Conservation (phyloP, 2,888 invertebrate species). For the Drosophila heteroneura region DNA sequence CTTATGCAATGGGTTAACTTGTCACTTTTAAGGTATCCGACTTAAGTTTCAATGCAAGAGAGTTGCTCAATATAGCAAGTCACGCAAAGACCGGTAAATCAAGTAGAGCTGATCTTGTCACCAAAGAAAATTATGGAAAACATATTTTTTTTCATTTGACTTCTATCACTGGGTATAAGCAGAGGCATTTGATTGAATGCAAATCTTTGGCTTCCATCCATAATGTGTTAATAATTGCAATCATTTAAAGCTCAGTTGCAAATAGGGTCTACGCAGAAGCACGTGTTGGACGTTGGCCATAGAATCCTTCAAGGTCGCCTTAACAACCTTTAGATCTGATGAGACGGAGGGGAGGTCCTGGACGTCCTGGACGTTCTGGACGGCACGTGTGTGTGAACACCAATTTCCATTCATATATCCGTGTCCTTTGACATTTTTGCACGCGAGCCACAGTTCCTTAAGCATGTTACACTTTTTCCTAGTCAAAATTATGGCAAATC, state of each 20-base stretch:
- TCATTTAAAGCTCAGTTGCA: neutral
- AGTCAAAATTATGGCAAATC: conserved; percentile 44
- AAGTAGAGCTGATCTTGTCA: neutral
- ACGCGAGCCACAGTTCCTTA: conserved; percentile 33
- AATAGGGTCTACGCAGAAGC: neutral
- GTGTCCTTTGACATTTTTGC: conserved; percentile 47
- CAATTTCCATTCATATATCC: conserved; percentile 4
- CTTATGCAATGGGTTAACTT: neutral
- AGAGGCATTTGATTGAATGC: neutral
- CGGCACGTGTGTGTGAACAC: conserved; percentile 17
- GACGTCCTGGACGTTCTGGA: neutral
- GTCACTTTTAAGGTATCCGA: conserved; percentile 53
- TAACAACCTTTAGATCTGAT: neutral
- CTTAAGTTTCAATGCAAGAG: conserved; percentile 22
- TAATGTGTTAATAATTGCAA: conserved; percentile 1
- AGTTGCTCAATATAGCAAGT: conserved; percentile 14
- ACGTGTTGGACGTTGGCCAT: conserved; percentile 1
- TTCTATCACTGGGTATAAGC: neutral
- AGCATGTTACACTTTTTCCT: conserved; percentile 6
- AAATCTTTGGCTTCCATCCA: neutral
- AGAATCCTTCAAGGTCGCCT: neutral
- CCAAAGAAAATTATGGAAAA: neutral
- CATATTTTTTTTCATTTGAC: neutral
- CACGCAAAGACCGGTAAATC: conserved; percentile 8
- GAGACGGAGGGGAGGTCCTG: neutral